phyloP scores from a whole-genome alignment of 2,113 vertebrate species.

The Sander vitreus region DNA sequence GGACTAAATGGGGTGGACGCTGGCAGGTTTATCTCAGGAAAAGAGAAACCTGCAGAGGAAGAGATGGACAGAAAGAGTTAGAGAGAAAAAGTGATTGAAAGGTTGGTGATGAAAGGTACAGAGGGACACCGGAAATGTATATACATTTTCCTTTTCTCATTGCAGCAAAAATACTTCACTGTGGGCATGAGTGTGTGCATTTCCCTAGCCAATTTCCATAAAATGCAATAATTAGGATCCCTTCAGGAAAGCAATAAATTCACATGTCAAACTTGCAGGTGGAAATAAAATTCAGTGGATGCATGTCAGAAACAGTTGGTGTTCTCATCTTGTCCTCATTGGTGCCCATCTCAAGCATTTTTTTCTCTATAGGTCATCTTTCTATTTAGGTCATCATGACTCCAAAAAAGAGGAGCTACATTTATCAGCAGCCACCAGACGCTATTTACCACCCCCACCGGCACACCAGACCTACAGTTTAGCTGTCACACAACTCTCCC shows the following conservation, averaged over 20 bases:
- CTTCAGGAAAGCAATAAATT: neutral
- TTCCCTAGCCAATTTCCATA: slow-evolving; percentile 10
- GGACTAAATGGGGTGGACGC: slow-evolving; percentile 28
- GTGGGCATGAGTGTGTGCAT: neutral
- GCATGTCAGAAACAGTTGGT: neutral
- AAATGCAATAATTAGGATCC: neutral
- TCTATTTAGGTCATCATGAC: slow-evolving; percentile 39
- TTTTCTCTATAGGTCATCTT: slow-evolving; percentile 22
- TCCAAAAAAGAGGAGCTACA: slow-evolving; percentile 13
- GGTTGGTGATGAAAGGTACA: neutral
- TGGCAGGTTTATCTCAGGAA: slow-evolving; percentile 72
- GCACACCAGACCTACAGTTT: slow-evolving; percentile 51
- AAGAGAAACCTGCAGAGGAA: slow-evolving; percentile 54
- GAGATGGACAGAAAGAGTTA: neutral
- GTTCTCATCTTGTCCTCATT: neutral
- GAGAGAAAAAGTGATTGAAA: neutral
- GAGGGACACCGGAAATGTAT: neutral
- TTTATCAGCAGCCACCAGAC: slow-evolving; percentile 61
- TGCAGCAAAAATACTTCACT: slow-evolving; percentile 1
- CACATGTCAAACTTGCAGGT: neutral
- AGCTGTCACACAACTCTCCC: slow-evolving; percentile 51
- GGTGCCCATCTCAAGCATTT: neutral
- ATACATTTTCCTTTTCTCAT: neutral
- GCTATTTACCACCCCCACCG: slow-evolving; percentile 52
- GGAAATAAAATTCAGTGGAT: neutral